Evolutionary conservation across 2,113 vertebrate species (phyloP), one percentile per base, ranked within the genome.

Genomic region (Phaethon lepturus): DNA sequence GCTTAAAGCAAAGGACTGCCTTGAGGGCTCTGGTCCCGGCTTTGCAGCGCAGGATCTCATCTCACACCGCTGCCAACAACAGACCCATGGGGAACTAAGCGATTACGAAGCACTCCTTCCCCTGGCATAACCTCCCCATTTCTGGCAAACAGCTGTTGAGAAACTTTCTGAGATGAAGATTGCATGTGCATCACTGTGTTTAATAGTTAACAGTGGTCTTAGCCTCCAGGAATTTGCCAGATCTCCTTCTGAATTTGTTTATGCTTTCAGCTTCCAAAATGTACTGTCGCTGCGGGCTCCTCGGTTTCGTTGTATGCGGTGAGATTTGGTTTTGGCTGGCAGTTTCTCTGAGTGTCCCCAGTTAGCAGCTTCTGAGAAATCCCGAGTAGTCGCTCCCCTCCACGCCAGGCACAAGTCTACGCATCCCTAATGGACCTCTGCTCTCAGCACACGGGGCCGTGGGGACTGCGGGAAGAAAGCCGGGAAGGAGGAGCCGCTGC

Each of bases 81-180:
- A 81, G 59, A 86, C 10, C 11, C 50, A 16, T 9, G 47, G 87
- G 76, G 64, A 81, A 71, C 20, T 0, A 1, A 73, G 71, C 0
- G 0, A 78, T 66, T 81, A 75, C 13, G 2, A 81, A 67, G 62
- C 29, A 24, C 45, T 77, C 53, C 78, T 83, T 86, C 12, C 40
- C 38, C n/a, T 50, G 50, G n/a, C 72, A 74, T 55, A 64, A 73
- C n/a, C 59, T 92, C 50, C 35, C 8, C 29, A 23, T 40, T 97
- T 93, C 88, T 83, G 53, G 45, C 59, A 69, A 93, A 47, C 45
- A 66, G 50, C 63, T 92, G 72, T 71, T 86, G 88, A 66, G 55
- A 96, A 94, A 77, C 55, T 73, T 86, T 85, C 66, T 29, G 75
- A 88, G 50, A 53, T 88, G 59, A 95, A 86, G 86, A 83, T 6